Evolutionary conservation across 2,797 vertebrate species (phyloP).

Genomic region (Carduelis carduelis): DNA sequence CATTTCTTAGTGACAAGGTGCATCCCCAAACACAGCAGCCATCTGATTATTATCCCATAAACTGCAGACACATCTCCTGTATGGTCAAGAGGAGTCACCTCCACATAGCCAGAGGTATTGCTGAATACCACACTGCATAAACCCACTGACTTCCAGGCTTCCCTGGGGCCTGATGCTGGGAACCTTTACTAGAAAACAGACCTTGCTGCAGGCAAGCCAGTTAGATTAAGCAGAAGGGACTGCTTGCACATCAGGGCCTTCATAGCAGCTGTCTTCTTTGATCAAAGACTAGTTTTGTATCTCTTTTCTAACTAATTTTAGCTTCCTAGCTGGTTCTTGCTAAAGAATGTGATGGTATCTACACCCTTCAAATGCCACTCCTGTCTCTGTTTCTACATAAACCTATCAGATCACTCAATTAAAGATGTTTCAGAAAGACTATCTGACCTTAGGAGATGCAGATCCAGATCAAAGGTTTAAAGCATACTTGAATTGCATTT

Average conservation of each 20-base stretch:
- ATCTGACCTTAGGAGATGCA: neutral
- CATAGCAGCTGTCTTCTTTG: neutral
- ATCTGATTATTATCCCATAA: neutral
- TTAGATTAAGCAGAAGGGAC: neutral
- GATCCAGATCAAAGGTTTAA: slow-evolving; percentile 16
- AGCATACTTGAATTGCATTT: neutral
- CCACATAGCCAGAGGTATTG: neutral
- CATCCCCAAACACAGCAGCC: neutral
- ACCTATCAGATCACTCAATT: neutral
- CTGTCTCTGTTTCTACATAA: neutral
- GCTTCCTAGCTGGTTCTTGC: neutral
- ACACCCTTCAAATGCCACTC: neutral
- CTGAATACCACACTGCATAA: neutral
- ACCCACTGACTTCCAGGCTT: neutral
- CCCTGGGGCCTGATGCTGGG: neutral
- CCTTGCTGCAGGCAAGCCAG: neutral
- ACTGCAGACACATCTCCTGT: neutral
- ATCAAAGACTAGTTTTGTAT: neutral
- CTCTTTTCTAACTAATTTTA: neutral
- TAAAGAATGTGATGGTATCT: neutral
- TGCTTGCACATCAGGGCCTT: neutral
- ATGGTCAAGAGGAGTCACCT: neutral
- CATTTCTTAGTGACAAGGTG: neutral
- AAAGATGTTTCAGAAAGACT: neutral
- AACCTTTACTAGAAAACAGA: neutral